Conservation (phyloP, 2,113 vertebrate genomes). For the Chaenocephalus aceratus region DNA sequence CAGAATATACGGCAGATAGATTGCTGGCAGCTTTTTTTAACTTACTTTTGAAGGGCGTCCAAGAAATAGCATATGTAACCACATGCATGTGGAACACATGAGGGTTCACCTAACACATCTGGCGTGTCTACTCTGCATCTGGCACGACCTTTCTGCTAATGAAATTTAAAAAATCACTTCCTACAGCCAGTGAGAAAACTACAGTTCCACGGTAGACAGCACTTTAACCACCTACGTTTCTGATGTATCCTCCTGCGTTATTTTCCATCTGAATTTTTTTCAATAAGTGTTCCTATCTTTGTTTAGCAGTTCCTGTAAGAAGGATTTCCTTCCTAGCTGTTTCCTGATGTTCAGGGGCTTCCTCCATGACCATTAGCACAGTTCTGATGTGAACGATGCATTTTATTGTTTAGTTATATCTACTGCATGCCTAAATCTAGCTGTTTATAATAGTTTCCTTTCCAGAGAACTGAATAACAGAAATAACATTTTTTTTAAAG, state of each 20-base stretch:
- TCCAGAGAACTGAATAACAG: neutral
- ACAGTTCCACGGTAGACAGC: neutral
- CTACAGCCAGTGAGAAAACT: conserved; percentile 15
- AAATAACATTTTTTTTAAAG: neutral
- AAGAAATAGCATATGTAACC: conserved; percentile 26
- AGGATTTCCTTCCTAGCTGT: conserved; percentile 72
- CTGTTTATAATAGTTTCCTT: no score
- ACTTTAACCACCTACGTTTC: conserved; percentile 30
- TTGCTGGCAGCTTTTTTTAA: conserved; percentile 16
- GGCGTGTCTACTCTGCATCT: conserved; percentile 31
- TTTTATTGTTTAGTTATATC: neutral
- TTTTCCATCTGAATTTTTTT: conserved; percentile 56
- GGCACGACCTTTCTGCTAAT: neutral
- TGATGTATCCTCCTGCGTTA: neutral
- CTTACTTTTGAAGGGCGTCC: conserved; percentile 30
- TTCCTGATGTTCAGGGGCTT: conserved; percentile 70
- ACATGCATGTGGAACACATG: conserved; percentile 38
- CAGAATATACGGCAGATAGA: conserved; percentile 12
- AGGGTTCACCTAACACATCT: conserved; percentile 34
- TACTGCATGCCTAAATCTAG: no score
- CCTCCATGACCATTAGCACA: conserved; percentile 13
- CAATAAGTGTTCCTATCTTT: conserved; percentile 70
- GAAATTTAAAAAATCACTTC: conserved; percentile 14
- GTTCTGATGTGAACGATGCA: conserved; percentile 15
- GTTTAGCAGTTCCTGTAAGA: conserved; percentile 71